phyloP scores from a whole-genome alignment of 2,888 invertebrate genomes.

The Patella ulyssiponensis region DNA sequence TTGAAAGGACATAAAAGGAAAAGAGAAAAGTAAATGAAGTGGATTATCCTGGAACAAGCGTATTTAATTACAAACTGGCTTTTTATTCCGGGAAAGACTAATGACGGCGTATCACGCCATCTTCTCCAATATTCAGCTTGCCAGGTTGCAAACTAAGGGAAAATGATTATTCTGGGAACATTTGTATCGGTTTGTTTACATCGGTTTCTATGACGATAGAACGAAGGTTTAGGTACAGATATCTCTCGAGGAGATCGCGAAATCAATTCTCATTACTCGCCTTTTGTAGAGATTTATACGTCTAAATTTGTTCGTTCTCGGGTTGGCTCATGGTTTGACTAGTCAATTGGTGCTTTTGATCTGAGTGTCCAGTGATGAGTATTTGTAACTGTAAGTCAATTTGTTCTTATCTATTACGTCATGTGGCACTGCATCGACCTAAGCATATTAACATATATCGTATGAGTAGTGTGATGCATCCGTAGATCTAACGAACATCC shows the following conservation, averaged over 20 bases:
- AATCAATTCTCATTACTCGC: conserved; percentile 2
- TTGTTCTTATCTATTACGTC: too few species aligned
- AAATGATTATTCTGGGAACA: neutral
- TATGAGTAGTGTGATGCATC: too few species aligned
- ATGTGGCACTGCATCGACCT: too few species aligned
- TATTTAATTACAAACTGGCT: conserved; percentile 5
- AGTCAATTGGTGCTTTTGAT: too few species aligned
- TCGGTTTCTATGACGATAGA: neutral
- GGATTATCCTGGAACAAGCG: neutral
- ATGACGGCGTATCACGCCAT: neutral
- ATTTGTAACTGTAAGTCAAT: too few species aligned
- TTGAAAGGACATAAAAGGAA: neutral
- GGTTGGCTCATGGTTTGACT: too few species aligned
- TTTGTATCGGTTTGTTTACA: conserved; percentile 3
- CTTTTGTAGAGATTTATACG: neutral
- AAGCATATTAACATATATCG: too few species aligned
- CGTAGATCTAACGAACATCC: too few species aligned
- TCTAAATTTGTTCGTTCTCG: neutral
- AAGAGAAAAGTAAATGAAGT: neutral
- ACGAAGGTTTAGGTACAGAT: conserved; percentile 4
- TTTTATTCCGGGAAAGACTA: neutral
- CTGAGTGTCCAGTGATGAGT: too few species aligned
- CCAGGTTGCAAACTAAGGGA: neutral
- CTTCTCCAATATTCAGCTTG: neutral
- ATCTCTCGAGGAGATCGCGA: neutral